A percentile compares a stretch with the other conserved stretches of the same genome.
Conservation (phyloP, 2,113 vertebrate genomes). For the Ardeotis arabs region DNA sequence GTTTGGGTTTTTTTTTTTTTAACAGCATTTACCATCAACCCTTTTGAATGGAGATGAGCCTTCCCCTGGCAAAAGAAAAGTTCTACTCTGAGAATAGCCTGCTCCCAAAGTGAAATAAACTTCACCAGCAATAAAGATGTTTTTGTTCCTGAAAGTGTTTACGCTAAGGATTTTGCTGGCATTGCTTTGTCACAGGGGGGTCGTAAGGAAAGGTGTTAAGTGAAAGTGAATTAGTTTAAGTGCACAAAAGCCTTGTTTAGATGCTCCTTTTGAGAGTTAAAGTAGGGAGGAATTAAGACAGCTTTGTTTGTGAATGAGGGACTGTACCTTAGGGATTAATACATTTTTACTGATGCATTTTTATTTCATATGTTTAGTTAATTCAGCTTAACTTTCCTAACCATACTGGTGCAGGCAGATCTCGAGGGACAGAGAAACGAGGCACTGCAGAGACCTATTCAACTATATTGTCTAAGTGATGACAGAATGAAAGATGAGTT, state of each 20-base stretch:
- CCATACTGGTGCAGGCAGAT: neutral
- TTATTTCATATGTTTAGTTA: slow-evolving; percentile 1
- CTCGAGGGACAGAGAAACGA: neutral
- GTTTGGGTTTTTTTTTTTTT: neutral
- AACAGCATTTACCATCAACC: neutral
- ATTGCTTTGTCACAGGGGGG: slow-evolving; percentile 13
- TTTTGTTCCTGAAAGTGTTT: slow-evolving; percentile 25
- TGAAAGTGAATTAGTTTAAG: slow-evolving; percentile 47
- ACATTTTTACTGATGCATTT: slow-evolving; percentile 28
- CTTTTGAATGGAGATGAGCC: neutral
- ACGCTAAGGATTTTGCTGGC: neutral
- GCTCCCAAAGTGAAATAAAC: neutral
- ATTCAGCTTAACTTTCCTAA: slow-evolving; percentile 40
- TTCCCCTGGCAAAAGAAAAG: neutral
- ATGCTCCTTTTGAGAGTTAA: slow-evolving; percentile 35
- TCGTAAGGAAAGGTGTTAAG: slow-evolving; percentile 29
- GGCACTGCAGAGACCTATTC: slow-evolving; percentile 11
- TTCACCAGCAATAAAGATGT: neutral
- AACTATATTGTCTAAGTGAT: slow-evolving; percentile 41
- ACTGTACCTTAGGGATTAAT: slow-evolving; percentile 21
- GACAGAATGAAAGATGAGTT: slow-evolving; percentile 58
- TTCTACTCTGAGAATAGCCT: neutral
- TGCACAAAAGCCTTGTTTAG: slow-evolving; percentile 14
- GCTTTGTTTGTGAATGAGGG: slow-evolving; percentile 45
- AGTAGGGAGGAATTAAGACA: slow-evolving; percentile 33